Evolutionary conservation across 2,797 vertebrate species (phyloP), one percentile per base, ranked within the genome.

Genomic region (Alectoris magna): DNA sequence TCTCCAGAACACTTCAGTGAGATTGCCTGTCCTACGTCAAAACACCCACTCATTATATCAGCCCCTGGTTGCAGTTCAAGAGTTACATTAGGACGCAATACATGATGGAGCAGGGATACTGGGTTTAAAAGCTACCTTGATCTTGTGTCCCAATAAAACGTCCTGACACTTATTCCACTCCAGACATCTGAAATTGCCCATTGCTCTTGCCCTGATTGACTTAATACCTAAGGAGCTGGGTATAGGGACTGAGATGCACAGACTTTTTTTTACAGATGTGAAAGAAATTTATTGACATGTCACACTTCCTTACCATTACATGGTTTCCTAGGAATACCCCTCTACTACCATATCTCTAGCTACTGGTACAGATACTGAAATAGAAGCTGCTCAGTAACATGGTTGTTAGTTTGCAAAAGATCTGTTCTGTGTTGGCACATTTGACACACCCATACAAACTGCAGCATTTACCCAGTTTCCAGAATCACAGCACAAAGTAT

Each of bases 311-410:
- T 68, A 1, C 2, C 3, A 17, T 1, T 2, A 44, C 11, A 5
- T 17, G 6, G 6, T 70, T 67, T 67, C 36, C 79, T 38, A 24
- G 1, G 4, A 3, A 0, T 2, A 43, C 4, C 5, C 2, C 12
- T 73, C 11, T 63, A 29, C 22, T 38, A 29, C 14, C 3, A 3
- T 48, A 29, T 11, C 7, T 82, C 55, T 14, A 38, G n/a, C 2
- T 72, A 8, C 39, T 41, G 39, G 11, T 41, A 41, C 43, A 76
- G 66, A 66, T n/a, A 70, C 2, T 48, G 36, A 76, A 51, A 16
- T n/a, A 7, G 70, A 87, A 81, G 9, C 4, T 58, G 2, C 8
- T 94, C 49, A 81, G 19, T n/a, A 69, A 21, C 39, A 59, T 10
- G 4, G 7, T 5, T 11, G 11, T 13, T 58, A 44, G 19, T 19